These are phyloP conservation scores for Octodon degus DNA, from an alignment of 2,113 vertebrate genomes.

Conservation along the genomic window DNA sequence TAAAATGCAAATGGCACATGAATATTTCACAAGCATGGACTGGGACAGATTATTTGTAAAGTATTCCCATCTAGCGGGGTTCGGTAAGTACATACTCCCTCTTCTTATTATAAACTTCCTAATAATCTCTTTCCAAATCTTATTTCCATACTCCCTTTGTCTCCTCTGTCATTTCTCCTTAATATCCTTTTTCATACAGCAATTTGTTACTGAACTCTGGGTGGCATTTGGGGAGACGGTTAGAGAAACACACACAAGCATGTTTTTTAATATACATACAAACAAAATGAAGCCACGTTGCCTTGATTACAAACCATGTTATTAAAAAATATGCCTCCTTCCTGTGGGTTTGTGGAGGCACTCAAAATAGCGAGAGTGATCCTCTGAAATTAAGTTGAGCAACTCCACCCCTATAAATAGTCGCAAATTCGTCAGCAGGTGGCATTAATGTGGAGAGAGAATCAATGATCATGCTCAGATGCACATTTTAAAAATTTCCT, in stretches of 20 bases:
- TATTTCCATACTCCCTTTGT: slow-evolving; percentile 45
- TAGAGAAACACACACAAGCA: slow-evolving; percentile 68
- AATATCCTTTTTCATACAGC: slow-evolving; percentile 29
- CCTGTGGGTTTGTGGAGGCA: slow-evolving; percentile 14
- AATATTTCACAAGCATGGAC: slow-evolving; percentile 73
- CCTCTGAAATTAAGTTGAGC: slow-evolving; percentile 74
- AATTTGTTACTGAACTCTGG: slow-evolving; percentile 62
- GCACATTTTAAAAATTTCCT: slow-evolving; percentile 12
- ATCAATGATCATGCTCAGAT: slow-evolving; percentile 47
- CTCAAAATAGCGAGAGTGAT: slow-evolving; percentile 67
- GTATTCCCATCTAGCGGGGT: slow-evolving; percentile 43
- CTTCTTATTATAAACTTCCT: slow-evolving; percentile 57
- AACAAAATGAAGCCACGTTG: slow-evolving; percentile 67
- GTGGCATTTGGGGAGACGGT: slow-evolving; percentile 67
- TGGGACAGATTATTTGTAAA: slow-evolving; percentile 64
- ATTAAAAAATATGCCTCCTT: slow-evolving; percentile 69
- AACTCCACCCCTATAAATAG: slow-evolving; percentile 44
- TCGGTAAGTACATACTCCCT: slow-evolving; percentile 49
- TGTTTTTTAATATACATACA: slow-evolving; percentile 55
- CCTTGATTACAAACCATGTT: slow-evolving; percentile 54
- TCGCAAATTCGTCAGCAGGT: slow-evolving; percentile 61
- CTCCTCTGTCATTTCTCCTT: slow-evolving; percentile 54
- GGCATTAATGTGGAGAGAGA: neutral
- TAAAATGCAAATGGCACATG: slow-evolving; percentile 70
- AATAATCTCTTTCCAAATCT: slow-evolving; percentile 74